These are phyloP conservation scores for Drosophila macrothrix DNA, from an alignment of 2,888 invertebrate species.

Conservation along the genomic window DNA sequence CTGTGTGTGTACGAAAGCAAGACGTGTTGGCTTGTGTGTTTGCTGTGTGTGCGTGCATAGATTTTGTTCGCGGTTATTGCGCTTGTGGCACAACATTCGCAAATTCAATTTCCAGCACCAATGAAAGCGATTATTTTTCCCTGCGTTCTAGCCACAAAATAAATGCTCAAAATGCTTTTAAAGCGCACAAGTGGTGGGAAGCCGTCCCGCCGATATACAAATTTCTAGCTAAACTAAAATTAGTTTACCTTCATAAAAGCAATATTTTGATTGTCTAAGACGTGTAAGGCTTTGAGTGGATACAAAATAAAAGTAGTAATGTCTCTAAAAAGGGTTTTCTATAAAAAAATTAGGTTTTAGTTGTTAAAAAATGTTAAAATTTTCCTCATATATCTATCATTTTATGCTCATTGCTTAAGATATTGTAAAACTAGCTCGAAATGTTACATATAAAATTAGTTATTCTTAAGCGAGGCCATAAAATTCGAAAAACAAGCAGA, in stretches of 20 bases:
- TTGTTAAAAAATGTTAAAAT: not conserved
- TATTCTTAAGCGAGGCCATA: not conserved
- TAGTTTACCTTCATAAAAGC: not conserved
- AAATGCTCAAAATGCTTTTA: constrained; percentile 55
- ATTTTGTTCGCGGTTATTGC: constrained; percentile 69
- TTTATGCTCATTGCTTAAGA: not conserved
- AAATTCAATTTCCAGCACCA: constrained; percentile 72
- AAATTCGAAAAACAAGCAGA: not conserved
- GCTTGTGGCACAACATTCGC: constrained; percentile 64
- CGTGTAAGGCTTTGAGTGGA: not conserved
- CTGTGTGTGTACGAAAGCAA: not conserved
- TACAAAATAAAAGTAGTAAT: not conserved
- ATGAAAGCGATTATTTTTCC: constrained; percentile 58
- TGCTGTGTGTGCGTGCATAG: constrained; percentile 47
- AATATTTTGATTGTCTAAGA: constrained; percentile 2
- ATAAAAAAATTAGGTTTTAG: too few species aligned
- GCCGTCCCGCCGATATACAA: not conserved
- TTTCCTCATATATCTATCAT: not conserved
- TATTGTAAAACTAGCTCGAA: not conserved
- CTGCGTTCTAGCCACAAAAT: constrained; percentile 56
- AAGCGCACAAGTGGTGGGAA: not conserved
- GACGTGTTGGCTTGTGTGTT: constrained; percentile 7
- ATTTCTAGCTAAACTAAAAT: constrained; percentile 2
- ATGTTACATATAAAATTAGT: not conserved
- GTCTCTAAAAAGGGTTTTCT: not conserved